Percentiles rank a stretch among this genome's conserved stretches.
Evolutionary conservation across 2,113 vertebrate genomes (phyloP).

Genomic region (Aegotheles bennettii): DNA sequence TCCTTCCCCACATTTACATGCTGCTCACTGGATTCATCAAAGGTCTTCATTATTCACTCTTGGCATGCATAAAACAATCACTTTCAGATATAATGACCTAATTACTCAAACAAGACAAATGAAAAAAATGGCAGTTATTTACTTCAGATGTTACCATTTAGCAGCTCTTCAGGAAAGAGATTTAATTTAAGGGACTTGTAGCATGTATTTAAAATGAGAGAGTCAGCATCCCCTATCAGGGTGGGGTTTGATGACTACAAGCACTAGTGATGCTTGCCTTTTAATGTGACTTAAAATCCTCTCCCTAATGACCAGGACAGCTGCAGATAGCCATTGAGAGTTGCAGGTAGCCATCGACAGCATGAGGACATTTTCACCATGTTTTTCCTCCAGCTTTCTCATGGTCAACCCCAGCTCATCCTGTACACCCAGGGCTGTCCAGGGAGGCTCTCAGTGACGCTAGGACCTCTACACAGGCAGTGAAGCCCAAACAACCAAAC

Average conservation of each 20-base stretch:
- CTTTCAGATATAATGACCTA: slow-evolving; percentile 49
- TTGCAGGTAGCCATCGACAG: not conserved
- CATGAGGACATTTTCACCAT: not conserved
- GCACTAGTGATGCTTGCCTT: not conserved
- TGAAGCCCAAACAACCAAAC: not conserved
- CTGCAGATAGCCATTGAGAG: not conserved
- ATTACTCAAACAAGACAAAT: slow-evolving; percentile 23
- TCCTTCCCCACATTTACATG: slow-evolving; percentile 47
- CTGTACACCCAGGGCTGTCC: not conserved
- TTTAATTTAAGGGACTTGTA: not conserved
- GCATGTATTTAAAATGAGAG: accelerated
- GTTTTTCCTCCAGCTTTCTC: not conserved
- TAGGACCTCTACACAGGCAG: not conserved
- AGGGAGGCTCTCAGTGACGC: accelerated
- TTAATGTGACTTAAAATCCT: not conserved
- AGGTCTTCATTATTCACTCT: slow-evolving; percentile 69
- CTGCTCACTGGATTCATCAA: slow-evolving; percentile 53
- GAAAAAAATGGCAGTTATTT: not conserved
- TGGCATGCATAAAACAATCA: slow-evolving; percentile 31
- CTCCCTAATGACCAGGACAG: not conserved
- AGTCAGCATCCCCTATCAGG: not conserved
- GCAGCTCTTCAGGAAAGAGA: not conserved
- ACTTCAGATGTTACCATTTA: not conserved
- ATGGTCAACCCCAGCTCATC: not conserved
- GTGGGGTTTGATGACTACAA: not conserved